Percentiles rank a stretch among this genome's conserved stretches.
These are phyloP conservation scores for Rhadinocentrus ornatus DNA, from an alignment of 2,797 vertebrate genomes.

Conservation along the genomic window DNA sequence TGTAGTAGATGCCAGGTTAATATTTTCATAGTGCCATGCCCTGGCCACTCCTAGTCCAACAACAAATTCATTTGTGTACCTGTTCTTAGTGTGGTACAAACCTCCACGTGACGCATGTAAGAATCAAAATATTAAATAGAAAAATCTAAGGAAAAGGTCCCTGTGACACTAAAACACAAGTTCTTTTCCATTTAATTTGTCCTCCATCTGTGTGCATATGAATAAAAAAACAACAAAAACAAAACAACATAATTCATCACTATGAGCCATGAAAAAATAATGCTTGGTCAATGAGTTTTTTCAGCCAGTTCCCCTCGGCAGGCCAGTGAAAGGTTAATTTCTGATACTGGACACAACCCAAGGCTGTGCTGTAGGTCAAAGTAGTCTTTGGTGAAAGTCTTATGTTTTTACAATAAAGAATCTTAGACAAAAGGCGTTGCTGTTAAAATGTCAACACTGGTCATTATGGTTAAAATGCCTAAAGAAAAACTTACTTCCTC, in stretches of 20 bases:
- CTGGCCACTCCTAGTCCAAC: too few relatives aligned
- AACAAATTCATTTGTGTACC: too few relatives aligned
- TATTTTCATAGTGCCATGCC: too few relatives aligned
- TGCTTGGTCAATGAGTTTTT: neutral
- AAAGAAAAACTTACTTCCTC: neutral
- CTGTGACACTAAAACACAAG: neutral
- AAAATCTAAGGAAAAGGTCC: neutral
- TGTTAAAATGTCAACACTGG: conserved; percentile 1
- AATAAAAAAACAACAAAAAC: neutral
- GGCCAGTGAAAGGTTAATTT: conserved; percentile 2
- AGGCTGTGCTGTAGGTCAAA: neutral
- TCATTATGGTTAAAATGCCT: conserved; percentile 8
- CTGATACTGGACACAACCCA: conserved; percentile 5
- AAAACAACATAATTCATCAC: neutral
- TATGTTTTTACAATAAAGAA: neutral
- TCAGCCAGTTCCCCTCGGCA: neutral
- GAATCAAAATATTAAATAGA: neutral
- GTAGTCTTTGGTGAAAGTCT: conserved; percentile 10
- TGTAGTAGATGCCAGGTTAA: too few relatives aligned
- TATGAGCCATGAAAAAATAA: neutral
- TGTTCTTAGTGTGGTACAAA: too few relatives aligned
- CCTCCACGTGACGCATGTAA: neutral
- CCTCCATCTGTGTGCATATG: neutral
- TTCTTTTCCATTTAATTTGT: neutral
- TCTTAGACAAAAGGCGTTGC: conserved; percentile 2